Evolutionary conservation across 2,888 invertebrate species (phyloP), one percentile per base, ranked within the genome.

Genomic region (Oscheius sp.): DNA sequence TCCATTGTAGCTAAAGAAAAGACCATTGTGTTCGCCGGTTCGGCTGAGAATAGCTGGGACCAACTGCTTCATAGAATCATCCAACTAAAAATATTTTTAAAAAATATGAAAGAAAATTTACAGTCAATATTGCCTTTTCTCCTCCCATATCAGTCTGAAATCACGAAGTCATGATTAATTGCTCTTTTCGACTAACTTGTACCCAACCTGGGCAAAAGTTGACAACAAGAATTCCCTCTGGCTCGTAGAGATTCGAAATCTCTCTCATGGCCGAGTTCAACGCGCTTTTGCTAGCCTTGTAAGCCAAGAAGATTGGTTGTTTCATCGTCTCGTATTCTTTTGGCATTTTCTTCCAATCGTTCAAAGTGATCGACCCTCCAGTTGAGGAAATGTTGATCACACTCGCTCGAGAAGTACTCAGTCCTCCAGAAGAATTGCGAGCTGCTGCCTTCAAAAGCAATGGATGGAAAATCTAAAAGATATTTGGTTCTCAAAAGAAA

Each of bases 331-430:
- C n/a, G n/a, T n/a, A n/a, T n/a, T n/a, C n/a, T n/a, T n/a, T n/a
- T n/a, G n/a, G n/a, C n/a, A n/a, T n/a, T n/a, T n/a, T n/a, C n/a
- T n/a, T n/a, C n/a, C n/a, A n/a, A 23, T 58, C 65, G 27, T 37
- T 15, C 29, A 20, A 1, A 29, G 45, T 31, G 20, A 76, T 58
- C 0, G 76, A 74, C 1, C 71, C 76, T 1, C 33, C 34, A 8
- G 27, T 50, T 12, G 70, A 77, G 2, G 75, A 73, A 17, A 77
- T 73, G 23, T 64, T 69, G 25, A 76, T 31, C 23, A 76, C 55
- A 15, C 73, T 74, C 5, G 76, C 63, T 2, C 74, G 66, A 12
- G 39, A 37, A 17, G 69, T 69, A 2, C 69, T 70, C 8, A 73
- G 12, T 10, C 46, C 3, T 1, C 52, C 53, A 23, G 67, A 63